These are phyloP conservation scores for Bombus difficillimus DNA, from an alignment of 1,140 invertebrate species.

Conservation along the genomic window DNA sequence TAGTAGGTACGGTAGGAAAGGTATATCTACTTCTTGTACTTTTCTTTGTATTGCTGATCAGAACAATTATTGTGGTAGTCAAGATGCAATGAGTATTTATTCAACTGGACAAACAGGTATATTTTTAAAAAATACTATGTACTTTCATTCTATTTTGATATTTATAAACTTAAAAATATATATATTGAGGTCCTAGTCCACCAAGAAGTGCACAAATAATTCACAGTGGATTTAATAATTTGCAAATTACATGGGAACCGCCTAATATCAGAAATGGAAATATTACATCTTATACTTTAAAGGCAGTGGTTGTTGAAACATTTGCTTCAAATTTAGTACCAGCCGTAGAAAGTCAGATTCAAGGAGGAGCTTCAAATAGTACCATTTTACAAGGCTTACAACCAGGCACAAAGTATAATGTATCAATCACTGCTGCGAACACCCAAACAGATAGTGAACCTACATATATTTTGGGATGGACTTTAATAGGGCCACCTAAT, in stretches of 20 bases:
- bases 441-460: conserved; percentile 84
- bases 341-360: conserved; percentile 77
- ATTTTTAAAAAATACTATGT: background rate
- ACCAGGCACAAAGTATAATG: conserved; percentile 88
- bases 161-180: conserved; percentile 17
- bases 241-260: conserved; percentile 82
- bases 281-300: conserved; percentile 84
- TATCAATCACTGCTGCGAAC: conserved; percentile 87
- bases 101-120: conserved; percentile 82
- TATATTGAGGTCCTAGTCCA: conserved; percentile 74
- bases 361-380: conserved; percentile 78
- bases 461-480: conserved; percentile 84
- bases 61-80: conserved; percentile 78
- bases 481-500: conserved; percentile 88
- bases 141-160: background rate
- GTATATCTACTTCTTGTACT: conserved; percentile 77
- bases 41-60: conserved; percentile 71
- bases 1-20: conserved; percentile 76
- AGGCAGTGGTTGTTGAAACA: conserved; percentile 71
- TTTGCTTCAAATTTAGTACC: conserved; percentile 67
- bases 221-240: conserved; percentile 54
- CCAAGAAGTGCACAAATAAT: conserved; percentile 67
- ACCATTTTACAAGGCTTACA: conserved; percentile 85
- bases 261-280: conserved; percentile 85
- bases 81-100: conserved; percentile 80